phyloP scores from a whole-genome alignment of 2,797 vertebrate species.

The Etheostoma nigrum region DNA sequence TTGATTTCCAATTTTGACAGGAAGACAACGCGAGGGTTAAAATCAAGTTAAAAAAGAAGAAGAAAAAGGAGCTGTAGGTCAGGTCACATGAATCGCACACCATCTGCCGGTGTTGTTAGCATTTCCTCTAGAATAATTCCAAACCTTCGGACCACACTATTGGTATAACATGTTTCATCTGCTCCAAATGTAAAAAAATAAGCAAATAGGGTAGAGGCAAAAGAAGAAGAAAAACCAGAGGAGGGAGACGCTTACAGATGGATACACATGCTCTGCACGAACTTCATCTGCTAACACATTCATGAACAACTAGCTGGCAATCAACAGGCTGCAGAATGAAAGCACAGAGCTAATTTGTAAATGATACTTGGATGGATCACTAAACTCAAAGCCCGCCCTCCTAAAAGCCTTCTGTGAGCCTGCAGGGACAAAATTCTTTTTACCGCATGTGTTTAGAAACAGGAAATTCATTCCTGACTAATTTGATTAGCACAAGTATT shows the following conservation, averaged over 20 bases:
- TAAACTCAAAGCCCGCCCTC: conserved; percentile 32
- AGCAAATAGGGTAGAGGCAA: conserved; percentile 1
- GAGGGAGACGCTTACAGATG: background rate
- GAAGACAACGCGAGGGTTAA: no score
- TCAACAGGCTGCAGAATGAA: conserved; percentile 36
- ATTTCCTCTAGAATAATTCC: conserved; percentile 54
- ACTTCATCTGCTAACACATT: conserved; percentile 35
- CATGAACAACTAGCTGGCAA: conserved; percentile 39
- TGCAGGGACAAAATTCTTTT: conserved; percentile 44
- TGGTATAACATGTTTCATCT: conserved; percentile 27
- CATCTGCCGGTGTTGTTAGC: conserved; percentile 55
- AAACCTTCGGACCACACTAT: conserved; percentile 48
- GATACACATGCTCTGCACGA: conserved; percentile 22
- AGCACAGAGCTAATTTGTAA: conserved; percentile 53
- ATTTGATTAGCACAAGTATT: conserved; percentile 82
- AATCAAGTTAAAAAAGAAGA: conserved; percentile 57
- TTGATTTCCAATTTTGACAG: no score
- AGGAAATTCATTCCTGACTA: conserved; percentile 80
- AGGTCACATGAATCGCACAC: conserved; percentile 35
- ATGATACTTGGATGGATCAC: conserved; percentile 44
- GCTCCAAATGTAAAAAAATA: conserved; percentile 39
- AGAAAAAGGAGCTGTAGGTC: conserved; percentile 34
- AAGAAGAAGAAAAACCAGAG: background rate
- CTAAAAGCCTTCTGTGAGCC: conserved; percentile 45
- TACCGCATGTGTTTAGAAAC: conserved; percentile 69